Conservation (phyloP, 2,113 vertebrate species). For the Phalacrocorax brasilianus region DNA sequence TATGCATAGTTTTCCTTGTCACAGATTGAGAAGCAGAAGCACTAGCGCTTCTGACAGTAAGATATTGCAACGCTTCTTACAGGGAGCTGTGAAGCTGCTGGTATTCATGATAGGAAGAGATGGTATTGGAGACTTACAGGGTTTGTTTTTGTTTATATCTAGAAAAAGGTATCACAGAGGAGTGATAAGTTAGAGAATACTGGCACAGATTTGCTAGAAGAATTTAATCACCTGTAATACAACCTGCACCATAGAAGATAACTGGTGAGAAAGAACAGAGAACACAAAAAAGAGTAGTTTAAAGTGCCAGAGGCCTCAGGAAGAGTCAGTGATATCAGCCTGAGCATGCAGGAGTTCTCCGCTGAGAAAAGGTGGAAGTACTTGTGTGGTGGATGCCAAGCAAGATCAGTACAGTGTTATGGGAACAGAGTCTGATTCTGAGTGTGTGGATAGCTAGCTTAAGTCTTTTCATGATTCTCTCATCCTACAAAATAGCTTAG, state of each 20-base stretch:
- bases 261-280: not conserved
- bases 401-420: not conserved
- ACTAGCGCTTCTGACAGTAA: not conserved
- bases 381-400: not conserved
- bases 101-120: not conserved
- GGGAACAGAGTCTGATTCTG: not conserved
- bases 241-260: not conserved
- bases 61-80: not conserved
- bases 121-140: accelerated
- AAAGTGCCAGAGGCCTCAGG: not conserved
- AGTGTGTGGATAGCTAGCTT: not conserved
- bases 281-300: not conserved
- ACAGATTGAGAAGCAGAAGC: not conserved
- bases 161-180: not conserved
- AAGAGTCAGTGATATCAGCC: not conserved
- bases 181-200: not conserved
- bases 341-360: not conserved
- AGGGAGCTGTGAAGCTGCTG: not conserved
- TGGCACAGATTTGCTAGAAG: not conserved
- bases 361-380: not conserved
- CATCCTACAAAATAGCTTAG: not conserved
- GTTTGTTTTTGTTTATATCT: not conserved
- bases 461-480: not conserved
- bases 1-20: not conserved
- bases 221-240: not conserved